Evolutionary conservation across 2,888 invertebrate species (phyloP), one percentile per base, ranked within the genome.

Genomic region (Xestobium rufovillosum): DNA sequence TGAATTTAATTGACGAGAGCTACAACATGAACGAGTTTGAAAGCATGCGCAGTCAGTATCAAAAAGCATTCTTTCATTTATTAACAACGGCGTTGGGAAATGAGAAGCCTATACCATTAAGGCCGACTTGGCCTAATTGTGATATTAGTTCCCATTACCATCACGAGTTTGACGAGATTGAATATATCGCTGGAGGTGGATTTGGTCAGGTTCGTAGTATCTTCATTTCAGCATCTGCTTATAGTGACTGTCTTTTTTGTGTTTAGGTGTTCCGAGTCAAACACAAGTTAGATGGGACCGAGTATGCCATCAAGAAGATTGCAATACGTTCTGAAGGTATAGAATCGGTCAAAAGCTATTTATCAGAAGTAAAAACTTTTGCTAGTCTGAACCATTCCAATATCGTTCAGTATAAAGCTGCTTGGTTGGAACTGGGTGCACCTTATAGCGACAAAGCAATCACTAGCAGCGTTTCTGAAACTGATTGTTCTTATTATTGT

Each of bases 271-370:
- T 72, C 56, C 78, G 77, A 66, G 86, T 83, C 0, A 71, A 71
- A 47, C 80, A 87, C 57, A 76, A 81, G 53, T 60, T 87, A 3
- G 88, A 88, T 56, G 80, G 79, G 3, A 75, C 76, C 2, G 75
- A 81, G 51, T 88, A 87, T 67, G 88, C 88, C 1, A 73, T 88
- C 1, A 88, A 87, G 60, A 85, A 86, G 59, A 82, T 81, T 25
- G 68, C 66, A 42, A 80, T 80, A 17, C 72, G 75, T 47, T 76
- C 79, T 1, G 73, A 72, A 4, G 75, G 75, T 47, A 71, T 81
- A 0, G 68, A 77, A 39, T 72, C 75, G 0, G 74, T 83, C 11
- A 70, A 77, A 62, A 71, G 69, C 28, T 80, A 80, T 64, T 65
- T 86, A 26, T 69, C 78, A 2, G 87, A 88, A 71, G 87, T 86